A percentile compares a stretch with the other conserved stretches of the same genome.
Conservation (phyloP, 1,140 invertebrate species). For the Pseudoatta argentina region DNA sequence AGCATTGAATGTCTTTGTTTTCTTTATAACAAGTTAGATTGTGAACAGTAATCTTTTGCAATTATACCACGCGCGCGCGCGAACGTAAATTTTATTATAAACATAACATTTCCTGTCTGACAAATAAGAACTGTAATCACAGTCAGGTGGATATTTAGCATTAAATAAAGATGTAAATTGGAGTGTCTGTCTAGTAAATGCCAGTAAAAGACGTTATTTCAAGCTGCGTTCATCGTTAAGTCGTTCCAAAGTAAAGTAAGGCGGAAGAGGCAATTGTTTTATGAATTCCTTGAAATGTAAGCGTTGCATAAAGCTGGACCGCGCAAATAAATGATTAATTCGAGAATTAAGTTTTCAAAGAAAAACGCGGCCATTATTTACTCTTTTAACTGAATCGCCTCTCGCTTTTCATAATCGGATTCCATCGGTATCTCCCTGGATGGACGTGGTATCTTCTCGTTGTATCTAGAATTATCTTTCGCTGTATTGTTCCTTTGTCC, state of each 20-base stretch:
- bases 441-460: constrained; percentile 31
- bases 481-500: constrained; percentile 12
- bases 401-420: constrained; percentile 61
- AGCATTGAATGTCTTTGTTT: not conserved
- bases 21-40: not conserved
- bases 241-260: constrained; percentile 9
- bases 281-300: not conserved
- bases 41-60: not conserved
- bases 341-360: constrained; percentile 48
- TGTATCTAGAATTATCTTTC: constrained; percentile 25
- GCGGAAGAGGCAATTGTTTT: constrained; percentile 24
- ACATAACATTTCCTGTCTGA: not conserved
- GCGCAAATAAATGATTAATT: constrained; percentile 49
- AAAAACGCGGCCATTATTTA: constrained; percentile 30
- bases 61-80: not conserved
- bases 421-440: constrained; percentile 15
- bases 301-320: constrained; percentile 8
- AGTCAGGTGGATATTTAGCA: constrained; percentile 13
- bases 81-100: constrained; percentile 7
- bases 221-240: constrained; percentile 28
- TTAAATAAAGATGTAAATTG: constrained; percentile 40
- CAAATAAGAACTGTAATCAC: not conserved
- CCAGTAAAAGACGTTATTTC: constrained; percentile 21
- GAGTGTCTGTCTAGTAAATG: constrained; percentile 2
- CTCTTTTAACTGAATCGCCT: constrained; percentile 34